Evolutionary conservation across 2,113 vertebrate genomes (phyloP).

Genomic region (Phocoena sinus): DNA sequence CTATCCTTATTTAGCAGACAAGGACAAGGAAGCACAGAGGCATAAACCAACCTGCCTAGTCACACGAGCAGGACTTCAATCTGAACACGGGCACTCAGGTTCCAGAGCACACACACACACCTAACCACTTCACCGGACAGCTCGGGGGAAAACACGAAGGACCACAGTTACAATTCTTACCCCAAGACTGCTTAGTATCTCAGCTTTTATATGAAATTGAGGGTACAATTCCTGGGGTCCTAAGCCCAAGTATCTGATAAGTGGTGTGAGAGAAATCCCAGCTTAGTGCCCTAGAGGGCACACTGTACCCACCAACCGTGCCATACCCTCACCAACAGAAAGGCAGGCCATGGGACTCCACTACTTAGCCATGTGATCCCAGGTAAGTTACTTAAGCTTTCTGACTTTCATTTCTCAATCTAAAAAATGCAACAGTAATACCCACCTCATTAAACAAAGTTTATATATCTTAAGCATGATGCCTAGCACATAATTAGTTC

Average conservation of each 20-base stretch:
- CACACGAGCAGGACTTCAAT: not conserved
- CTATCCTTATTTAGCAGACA: not conserved
- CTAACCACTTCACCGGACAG: not conserved
- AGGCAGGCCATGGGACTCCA: not conserved
- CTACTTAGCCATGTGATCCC: not conserved
- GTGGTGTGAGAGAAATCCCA: not conserved
- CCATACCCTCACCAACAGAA: not conserved
- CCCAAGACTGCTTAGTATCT: not conserved
- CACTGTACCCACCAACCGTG: fast-evolving
- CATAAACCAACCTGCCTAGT: not conserved
- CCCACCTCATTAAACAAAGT: not conserved
- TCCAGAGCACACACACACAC: too few relatives aligned
- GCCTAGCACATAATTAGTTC: not conserved
- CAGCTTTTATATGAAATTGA: not conserved
- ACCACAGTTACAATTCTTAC: not conserved
- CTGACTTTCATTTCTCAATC: not conserved
- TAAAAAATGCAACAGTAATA: not conserved
- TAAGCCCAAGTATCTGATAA: not conserved
- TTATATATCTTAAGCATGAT: not conserved
- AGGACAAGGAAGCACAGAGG: not conserved
- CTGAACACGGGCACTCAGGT: not conserved
- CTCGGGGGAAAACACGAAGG: not conserved
- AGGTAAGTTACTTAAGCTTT: not conserved
- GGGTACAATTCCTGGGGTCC: not conserved
- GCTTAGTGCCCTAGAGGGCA: not conserved